Evolutionary conservation across 2,888 invertebrate genomes (phyloP), one percentile per base, ranked within the genome.

Genomic region (Limenitis camilla): DNA sequence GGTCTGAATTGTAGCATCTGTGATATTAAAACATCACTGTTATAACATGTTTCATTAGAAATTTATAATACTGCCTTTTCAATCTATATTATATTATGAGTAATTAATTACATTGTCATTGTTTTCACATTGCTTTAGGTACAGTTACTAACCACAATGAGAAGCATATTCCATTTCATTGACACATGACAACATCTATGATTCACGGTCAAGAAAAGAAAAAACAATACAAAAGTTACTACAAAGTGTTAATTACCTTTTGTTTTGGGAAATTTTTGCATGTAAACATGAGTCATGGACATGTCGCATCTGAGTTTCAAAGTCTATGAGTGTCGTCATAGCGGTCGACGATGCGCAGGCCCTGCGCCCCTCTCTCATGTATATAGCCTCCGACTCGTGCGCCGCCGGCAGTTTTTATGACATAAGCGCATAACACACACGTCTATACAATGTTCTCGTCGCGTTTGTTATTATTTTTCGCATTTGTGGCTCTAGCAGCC

Each of bases 341-440:
- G 69, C 66, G 60, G 72, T 67, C 67, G 52, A 69, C 70, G 80
- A 79, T 76, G 80, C 81, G 81, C 77, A 66, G 75, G 72, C 72
- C 73, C 66, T 71, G 67, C 68, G 64, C 73, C 74, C 77, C 72
- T 72, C 74, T 75, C 68, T 68, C 64, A 64, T 64, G 71, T 86
- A 87, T 87, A 87, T 76, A 86, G 81, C 79, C 78, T 77, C 62
- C 69, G 54, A 68, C 69, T 65, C 61, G 65, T 68, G 73, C 76
- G 74, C 71, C 68, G 72, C 73, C 74, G 71, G 68, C 84, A 85
- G 85, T 86, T 72, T 69, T 70, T 66, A 69, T 72, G 71, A 66
- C 69, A 74, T 65, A 70, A 66, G 70, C 62, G 69, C 61, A 65
- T 63, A 65, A 71, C 66, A 68, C 71, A 73, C 76, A 78, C 82